phyloP scores from a whole-genome alignment of 2,113 vertebrate genomes.

The Caranx ignobilis region DNA sequence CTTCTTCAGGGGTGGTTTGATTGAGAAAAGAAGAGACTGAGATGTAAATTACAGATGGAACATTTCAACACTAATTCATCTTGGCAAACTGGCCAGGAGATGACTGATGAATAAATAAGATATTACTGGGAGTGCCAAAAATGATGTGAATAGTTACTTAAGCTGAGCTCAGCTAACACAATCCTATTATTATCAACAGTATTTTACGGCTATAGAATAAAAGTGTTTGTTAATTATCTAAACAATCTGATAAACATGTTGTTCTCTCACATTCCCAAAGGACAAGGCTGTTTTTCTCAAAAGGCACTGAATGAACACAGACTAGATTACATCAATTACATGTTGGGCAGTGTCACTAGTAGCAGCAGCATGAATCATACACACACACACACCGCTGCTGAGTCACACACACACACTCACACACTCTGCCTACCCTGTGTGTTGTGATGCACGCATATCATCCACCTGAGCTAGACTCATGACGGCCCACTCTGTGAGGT shows the following conservation, averaged over 20 bases:
- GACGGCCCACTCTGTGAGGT: constrained; percentile 49
- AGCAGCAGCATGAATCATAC: constrained; percentile 61
- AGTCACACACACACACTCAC: constrained; percentile 51
- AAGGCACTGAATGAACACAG: constrained; percentile 42
- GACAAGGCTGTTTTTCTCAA: not conserved
- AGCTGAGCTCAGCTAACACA: constrained; percentile 1
- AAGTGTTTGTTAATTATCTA: not conserved
- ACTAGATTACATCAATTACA: constrained; percentile 58
- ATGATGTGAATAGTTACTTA: constrained; percentile 18
- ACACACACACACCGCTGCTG: constrained; percentile 38
- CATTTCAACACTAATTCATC: constrained; percentile 50
- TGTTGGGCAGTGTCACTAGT: constrained; percentile 49
- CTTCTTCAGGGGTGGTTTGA: constrained; percentile 35
- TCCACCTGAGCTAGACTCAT: constrained; percentile 46
- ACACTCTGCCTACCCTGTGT: constrained; percentile 39
- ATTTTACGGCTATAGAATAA: not conserved
- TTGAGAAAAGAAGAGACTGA: not conserved
- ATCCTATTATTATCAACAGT: constrained; percentile 11
- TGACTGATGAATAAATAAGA: constrained; percentile 55
- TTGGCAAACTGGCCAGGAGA: constrained; percentile 44
- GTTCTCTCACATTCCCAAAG: not conserved
- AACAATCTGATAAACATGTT: not conserved
- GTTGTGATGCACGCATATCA: constrained; percentile 51
- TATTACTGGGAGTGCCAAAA: constrained; percentile 33
- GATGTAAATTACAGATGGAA: constrained; percentile 56